Base-by-base conservation (phyloP, 2,113 vertebrate genomes). In the Muscicapa adusta region DNA sequence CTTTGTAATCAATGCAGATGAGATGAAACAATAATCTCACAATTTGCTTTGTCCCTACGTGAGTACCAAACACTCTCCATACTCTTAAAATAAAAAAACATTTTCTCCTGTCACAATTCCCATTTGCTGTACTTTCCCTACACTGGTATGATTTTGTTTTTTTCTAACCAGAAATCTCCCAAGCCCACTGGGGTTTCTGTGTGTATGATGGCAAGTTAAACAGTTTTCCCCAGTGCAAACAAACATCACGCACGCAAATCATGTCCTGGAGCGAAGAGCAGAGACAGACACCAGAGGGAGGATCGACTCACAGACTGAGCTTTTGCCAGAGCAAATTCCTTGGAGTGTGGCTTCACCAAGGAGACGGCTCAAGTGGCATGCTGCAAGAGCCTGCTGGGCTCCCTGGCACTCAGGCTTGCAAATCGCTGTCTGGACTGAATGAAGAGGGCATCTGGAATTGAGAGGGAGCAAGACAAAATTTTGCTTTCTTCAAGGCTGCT, bases 261-360 rank as follows among this genome's bases (percentile, higher is more conserved):
- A 45, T n/a, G 73, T 66, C 89, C 48, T n/a, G 20, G 47, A 66
- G 80, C 72, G 81, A 95, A 93, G 71, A 42, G 56, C 50, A 66
- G 89, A 79, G 68, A 80, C 95, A 96, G 67, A 84, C 80, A 71
- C 85, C 91, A 93, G 83, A 92, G 85, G 74, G 45, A 96, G 89
- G 87, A 77, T 75, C 18, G 8, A 45, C 60, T 84, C 86, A 34
- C 77, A 87, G 73, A 67, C 65, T 14, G 70, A 96, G 73, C 62
- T 65, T 67, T 70, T 57, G 73, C 87, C 62, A 91, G 60, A 60
- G 43, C 50, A 68, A 76, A 92, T 45, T 90, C 81, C 71, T 76
- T 36, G 14, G 66, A 79, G 71, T 36, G 48, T 72, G 84, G 88
- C 56, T 93, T 88, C 61, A 84, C 82, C 51, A 77, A 63, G 74